Conservation (phyloP, 2,113 vertebrate genomes). For the Pheucticus melanocephalus region DNA sequence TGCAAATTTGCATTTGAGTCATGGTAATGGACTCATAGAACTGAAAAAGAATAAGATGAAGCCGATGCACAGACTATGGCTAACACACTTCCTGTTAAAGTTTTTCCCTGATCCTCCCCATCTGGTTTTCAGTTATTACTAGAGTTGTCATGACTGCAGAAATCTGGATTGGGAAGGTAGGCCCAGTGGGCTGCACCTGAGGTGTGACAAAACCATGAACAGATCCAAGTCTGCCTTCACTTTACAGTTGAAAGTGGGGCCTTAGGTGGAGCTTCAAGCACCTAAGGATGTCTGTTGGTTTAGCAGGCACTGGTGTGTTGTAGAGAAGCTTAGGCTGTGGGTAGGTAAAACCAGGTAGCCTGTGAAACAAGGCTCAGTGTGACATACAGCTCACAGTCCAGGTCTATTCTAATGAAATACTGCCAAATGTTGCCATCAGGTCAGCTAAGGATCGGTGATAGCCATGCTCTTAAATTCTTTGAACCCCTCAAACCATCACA, state of each 20-base stretch:
- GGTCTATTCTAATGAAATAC: not conserved
- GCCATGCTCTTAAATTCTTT: not conserved
- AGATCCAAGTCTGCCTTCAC: not conserved
- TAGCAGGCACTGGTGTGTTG: no score
- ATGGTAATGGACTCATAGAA: not conserved
- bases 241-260: not conserved
- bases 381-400: not conserved
- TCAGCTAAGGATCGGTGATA: not conserved
- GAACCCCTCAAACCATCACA: not conserved
- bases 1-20: not conserved
- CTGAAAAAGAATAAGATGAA: not conserved
- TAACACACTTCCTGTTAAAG: not conserved
- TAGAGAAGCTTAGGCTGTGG: not conserved
- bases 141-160: not conserved
- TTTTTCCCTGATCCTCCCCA: not conserved
- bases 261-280: not conserved
- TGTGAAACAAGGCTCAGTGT: not conserved
- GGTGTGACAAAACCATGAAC: not conserved
- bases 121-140: not conserved
- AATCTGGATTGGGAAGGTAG: not conserved
- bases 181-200: not conserved
- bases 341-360: not conserved
- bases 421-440: not conserved
- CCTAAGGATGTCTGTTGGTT: not conserved
- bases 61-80: not conserved